These are phyloP conservation scores for Leucopsar rothschildi DNA, from an alignment of 2,113 vertebrate species.

Conservation along the genomic window DNA sequence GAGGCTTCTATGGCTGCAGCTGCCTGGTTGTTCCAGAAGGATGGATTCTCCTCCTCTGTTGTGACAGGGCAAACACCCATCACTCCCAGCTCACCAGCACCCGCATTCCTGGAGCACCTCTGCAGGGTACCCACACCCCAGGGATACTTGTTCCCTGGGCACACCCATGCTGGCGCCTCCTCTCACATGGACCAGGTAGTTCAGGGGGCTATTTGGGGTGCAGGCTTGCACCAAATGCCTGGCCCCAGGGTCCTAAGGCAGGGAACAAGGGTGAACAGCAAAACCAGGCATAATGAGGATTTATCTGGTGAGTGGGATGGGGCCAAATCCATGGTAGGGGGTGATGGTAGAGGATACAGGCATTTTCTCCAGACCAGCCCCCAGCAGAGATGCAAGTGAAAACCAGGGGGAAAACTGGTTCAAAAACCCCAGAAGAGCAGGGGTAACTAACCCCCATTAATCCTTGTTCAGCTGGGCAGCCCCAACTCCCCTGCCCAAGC, in stretches of 20 bases:
- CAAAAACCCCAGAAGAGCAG: background rate
- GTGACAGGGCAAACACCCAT: background rate
- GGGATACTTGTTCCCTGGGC: background rate
- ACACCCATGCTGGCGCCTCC: background rate
- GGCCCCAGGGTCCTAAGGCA: background rate
- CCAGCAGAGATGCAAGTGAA: background rate
- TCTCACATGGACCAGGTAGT: fast-evolving
- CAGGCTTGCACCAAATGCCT: background rate
- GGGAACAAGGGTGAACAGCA: background rate
- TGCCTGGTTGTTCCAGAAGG: slow-evolving; percentile 85
- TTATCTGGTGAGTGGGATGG: background rate
- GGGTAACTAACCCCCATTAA: background rate
- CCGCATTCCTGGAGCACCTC: background rate
- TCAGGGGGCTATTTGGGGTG: background rate
- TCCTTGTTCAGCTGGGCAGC: background rate
- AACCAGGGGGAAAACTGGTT: background rate
- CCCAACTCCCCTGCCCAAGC: background rate
- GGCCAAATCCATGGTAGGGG: background rate
- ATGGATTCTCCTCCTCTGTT: slow-evolving; percentile 77
- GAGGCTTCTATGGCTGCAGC: slow-evolving; percentile 71
- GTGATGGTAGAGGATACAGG: background rate
- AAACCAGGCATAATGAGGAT: background rate
- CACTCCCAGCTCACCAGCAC: background rate
- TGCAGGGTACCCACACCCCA: background rate
- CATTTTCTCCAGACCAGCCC: background rate